Evolutionary conservation across 1,140 invertebrate genomes (phyloP).

Genomic region (Adelges cooleyi): DNA sequence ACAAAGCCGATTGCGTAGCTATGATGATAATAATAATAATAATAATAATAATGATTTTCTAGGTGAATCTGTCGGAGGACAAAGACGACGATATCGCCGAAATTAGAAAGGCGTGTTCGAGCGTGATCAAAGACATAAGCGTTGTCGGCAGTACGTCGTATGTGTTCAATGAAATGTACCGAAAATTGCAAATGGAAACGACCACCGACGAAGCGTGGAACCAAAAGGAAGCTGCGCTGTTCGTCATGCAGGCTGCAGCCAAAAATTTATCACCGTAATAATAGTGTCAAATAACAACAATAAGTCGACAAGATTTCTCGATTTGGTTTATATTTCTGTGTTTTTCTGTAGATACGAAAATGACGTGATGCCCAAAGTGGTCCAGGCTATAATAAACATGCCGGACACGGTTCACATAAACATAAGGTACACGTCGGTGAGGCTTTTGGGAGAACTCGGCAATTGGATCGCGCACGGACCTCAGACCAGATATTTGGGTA

Average conservation of each 20-base stretch:
- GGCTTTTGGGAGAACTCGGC: constrained; percentile 81
- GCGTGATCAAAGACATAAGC: constrained; percentile 91
- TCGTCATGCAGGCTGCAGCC: constrained; percentile 89
- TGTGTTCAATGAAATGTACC: constrained; percentile 85
- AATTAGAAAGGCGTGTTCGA: constrained; percentile 78
- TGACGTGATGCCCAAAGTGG: constrained; percentile 81
- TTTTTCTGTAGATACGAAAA: constrained; percentile 63
- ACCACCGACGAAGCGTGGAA: constrained; percentile 66
- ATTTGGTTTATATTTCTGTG: no score
- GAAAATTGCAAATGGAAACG: constrained; percentile 49
- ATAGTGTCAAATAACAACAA: background rate
- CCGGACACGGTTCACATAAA: constrained; percentile 75
- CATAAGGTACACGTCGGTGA: constrained; percentile 75
- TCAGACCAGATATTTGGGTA: constrained; percentile 65
- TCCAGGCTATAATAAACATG: constrained; percentile 78
- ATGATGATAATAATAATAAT: constrained; percentile 10
- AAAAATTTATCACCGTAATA: constrained; percentile 93
- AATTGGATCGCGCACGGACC: constrained; percentile 79
- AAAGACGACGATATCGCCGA: constrained; percentile 77
- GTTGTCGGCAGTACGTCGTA: constrained; percentile 88
- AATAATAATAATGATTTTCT: constrained; percentile 30
- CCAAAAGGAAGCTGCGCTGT: constrained; percentile 83
- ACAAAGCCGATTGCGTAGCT: no score
- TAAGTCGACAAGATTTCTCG: no score
- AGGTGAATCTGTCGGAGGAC: constrained; percentile 70